Evolutionary conservation across 2,797 vertebrate species (phyloP), one percentile per base, ranked within the genome.

Genomic region (Mus minutoides): DNA sequence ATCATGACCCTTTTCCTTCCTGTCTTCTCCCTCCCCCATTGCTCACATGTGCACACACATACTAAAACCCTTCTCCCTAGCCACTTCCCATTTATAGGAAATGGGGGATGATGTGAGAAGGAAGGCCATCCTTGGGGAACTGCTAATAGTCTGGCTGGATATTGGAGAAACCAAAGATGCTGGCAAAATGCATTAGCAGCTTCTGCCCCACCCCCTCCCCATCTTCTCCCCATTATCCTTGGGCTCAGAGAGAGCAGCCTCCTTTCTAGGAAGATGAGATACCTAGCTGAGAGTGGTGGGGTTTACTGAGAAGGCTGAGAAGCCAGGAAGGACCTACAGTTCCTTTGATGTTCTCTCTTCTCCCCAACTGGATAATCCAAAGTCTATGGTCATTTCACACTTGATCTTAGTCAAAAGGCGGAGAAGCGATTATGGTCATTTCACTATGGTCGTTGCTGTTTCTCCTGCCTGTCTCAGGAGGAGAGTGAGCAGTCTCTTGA

Each of bases 81-180:
- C 96, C 84, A 91, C 89, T 94, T 97, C 94, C 93, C 97, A 94
- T 92, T 97, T 97, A 93, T 97, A 97, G 97, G 96, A 98, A 98
- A 97, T 96, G 95, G 92, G 80, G 95, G 95, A 97, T 97, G 97
- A 97, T 21, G 93, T 94, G 90, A 97, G 95, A 83, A 96, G n/a
- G 69, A 88, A 96, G 89, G 86, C 85, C 91, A 49, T 97, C 97
- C 97, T 97, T 97, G 49, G 96, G 97, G 97, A 97, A 37, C 91
- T 88, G 96, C 96, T 98, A 98, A 98, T 97, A 97, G 97, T 98
- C 97, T 96, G 92, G 78, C 90, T 97, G 90, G 94, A 97, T 97
- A 96, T 89, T 94, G 96, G 95, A 98, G 97, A 97, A 98, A 97
- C 96, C 95, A 92, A 97, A 98, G 97, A 98, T 92, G 92, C 94